These are phyloP conservation scores for Nycticorax nycticorax DNA, from an alignment of 2,113 vertebrate species.

Conservation along the genomic window DNA sequence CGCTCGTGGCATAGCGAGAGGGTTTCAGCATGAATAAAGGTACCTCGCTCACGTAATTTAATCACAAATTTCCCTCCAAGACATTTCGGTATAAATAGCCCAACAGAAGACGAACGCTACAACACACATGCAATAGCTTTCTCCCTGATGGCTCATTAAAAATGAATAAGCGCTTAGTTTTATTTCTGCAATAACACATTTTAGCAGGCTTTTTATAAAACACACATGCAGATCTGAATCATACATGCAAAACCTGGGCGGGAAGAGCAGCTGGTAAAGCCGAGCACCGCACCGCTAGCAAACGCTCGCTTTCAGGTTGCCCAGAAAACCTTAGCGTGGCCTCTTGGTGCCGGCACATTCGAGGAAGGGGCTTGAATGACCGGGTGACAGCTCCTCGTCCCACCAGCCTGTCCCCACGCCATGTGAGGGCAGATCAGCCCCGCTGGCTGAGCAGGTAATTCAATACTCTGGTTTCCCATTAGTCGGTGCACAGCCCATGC, in stretches of 20 bases:
- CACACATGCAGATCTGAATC: background rate
- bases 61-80: background rate
- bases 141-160: background rate
- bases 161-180: background rate
- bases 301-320: background rate
- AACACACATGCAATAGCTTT: background rate
- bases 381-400: background rate
- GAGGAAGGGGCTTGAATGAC: background rate
- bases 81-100: background rate
- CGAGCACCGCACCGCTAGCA: rapidly evolving
- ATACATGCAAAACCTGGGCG: background rate
- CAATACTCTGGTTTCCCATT: background rate
- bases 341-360: background rate
- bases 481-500: background rate
- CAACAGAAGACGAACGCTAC: background rate
- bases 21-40: background rate
- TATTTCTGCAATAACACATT: background rate
- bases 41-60: background rate
- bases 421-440: background rate
- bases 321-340: rapidly evolving
- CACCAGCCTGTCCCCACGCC: background rate
- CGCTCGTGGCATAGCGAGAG: background rate
- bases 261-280: background rate
- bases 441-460: background rate
- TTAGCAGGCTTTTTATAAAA: slow-evolving; percentile 5